Evolutionary conservation across 1,140 invertebrate genomes (phyloP), one percentile per base, ranked within the genome.

Genomic region (Tetragnatha versicolor): DNA sequence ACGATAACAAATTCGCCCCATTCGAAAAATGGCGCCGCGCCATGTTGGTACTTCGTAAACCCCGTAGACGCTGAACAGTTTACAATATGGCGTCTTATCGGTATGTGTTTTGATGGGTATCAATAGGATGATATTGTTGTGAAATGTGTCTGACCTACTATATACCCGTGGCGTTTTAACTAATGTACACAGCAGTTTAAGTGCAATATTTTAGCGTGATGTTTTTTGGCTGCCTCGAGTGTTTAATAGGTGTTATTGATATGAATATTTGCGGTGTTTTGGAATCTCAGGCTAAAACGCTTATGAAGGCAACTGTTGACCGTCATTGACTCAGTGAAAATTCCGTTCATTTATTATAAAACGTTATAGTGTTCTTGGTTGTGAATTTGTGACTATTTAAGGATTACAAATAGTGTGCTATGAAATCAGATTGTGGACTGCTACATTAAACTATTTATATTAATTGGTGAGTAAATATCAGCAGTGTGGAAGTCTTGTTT

Each of bases 81-180:
- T 77, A 25, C 73, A 77, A 77, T 53, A 77, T 77, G 73, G 73
- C 73, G 73, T 65, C 47, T 77, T 53, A 53, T 77, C 73, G 58
- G 27, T 51, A 61, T 49, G 35, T 53, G 60, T 53, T 51, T 53
- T 61, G 58, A 27, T 65, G 60, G 33, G 55, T 51, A 53, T 42
- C 27, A 10, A 31, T 47, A 7, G 14, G 22, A 65, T 53, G 14
- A 22, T 14, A 60, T 5, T n/a, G 27, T 47, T 58, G 25, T 25
- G 27, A 29, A 55, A 53, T 55, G 35, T n/a, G 17, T 51, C 7
- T 37, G n/a, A 17, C 31, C 29, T 25, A 27, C 37, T 12, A 6
- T 25, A n/a, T n/a, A 53, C 12, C 27, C 39, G 29, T 22, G 20
- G n/a, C 0, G 25, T 31, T 31, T 10, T 2, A 33, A 22, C 17